phyloP scores from a whole-genome alignment of 2,888 invertebrate species.

The Anarsia innoxiella region DNA sequence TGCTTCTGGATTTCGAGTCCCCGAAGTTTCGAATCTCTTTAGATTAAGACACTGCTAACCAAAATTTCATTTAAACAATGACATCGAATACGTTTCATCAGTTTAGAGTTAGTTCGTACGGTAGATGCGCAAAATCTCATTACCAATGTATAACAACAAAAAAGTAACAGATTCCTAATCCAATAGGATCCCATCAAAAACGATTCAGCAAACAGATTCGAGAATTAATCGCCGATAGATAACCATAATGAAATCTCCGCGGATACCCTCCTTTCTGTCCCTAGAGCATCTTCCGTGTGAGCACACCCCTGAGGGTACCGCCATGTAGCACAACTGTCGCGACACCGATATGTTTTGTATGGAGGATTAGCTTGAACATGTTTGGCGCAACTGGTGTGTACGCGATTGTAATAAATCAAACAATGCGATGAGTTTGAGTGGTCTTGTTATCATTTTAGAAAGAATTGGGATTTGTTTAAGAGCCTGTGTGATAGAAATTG shows the following conservation, averaged over 20 bases:
- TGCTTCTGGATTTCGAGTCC: no score
- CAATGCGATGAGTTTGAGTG: conserved; percentile 10
- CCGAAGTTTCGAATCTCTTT: no score
- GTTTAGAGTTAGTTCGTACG: no score
- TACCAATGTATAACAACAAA: no score
- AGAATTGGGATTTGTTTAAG: no score
- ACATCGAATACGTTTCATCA: no score
- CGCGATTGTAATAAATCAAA: conserved; percentile 16
- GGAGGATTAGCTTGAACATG: conserved; percentile 32
- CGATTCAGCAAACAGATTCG: conserved; percentile 26
- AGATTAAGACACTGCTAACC: no score
- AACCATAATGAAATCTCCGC: conserved; percentile 44
- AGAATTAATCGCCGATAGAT: conserved; percentile 37
- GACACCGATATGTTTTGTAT: conserved; percentile 46
- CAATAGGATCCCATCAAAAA: conserved; percentile 22
- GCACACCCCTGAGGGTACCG: conserved; percentile 42
- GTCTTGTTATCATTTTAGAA: conserved; percentile 6
- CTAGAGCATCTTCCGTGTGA: conserved; percentile 39
- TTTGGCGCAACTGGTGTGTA: conserved; percentile 24
- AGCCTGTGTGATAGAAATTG: no score
- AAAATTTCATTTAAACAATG: no score
- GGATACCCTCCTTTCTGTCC: conserved; percentile 30
- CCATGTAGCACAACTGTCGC: conserved; percentile 47
- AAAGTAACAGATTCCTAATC: neutral
- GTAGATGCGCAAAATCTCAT: no score